Evolutionary conservation across 2,797 vertebrate species (phyloP), one percentile per base, ranked within the genome.

Genomic region (Poecilia wingei): DNA sequence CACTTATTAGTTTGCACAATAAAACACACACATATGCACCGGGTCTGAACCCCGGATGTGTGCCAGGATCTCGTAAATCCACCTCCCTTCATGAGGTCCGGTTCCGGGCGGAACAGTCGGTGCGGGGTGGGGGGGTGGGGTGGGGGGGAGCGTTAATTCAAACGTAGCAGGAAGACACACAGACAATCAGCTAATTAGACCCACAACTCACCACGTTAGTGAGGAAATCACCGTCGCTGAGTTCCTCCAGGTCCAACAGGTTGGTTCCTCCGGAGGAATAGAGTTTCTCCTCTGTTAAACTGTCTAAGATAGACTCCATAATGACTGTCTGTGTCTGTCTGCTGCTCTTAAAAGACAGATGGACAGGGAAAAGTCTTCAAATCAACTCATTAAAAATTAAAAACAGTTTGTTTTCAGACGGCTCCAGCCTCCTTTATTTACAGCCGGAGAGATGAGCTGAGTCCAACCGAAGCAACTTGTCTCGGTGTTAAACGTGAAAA

Each of bases 141-240:
- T n/a, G n/a, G n/a, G n/a, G n/a, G n/a, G n/a, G n/a, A n/a, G 83
- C 76, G 85, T 86, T 91, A 80, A 77, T 79, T 84, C 86, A 36
- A 36, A 69, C 8, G 57, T 75, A 59, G 16, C 57, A 46, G 53
- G 6, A 22, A 71, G 6, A 76, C 41, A n/a, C 10, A 14, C 0
- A 31, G 5, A 41, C 18, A 7, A 8, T 2, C 53, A 16, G 57
- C 22, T 13, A 57, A 39, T 14, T 6, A 76, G 25, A 6, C 1
- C 1, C 1, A 39, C 20, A 49, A 82, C 93, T 93, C 85, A 98
- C 98, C 97, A 97, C 97, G 91, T 97, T 98, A 87, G 95, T 97
- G 92, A 98, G 97, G 90, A 99, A 98, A 89, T 99, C 98, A 76
- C 96, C 96, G 90, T 99, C 98, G 89, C 96, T 97, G 88, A 98